phyloP scores from a whole-genome alignment of 1,140 invertebrate genomes.

The Ylistrum balloti region DNA sequence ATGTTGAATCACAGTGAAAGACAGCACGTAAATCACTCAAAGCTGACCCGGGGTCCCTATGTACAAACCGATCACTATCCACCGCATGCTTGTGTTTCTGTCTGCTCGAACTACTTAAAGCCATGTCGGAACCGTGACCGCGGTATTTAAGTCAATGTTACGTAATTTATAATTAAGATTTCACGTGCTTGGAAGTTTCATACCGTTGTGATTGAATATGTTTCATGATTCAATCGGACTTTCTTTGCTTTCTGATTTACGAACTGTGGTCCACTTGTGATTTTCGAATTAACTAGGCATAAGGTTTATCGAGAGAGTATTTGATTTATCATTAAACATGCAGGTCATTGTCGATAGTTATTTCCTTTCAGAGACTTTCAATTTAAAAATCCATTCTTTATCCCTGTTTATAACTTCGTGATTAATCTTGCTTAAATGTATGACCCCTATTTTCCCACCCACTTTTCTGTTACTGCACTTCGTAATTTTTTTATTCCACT shows the following conservation, averaged over 20 bases:
- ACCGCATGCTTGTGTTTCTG: neutral
- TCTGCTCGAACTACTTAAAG: neutral
- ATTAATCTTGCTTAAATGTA: neutral
- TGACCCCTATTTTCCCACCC: neutral
- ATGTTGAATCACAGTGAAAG: too few relatives aligned
- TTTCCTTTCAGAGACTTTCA: neutral
- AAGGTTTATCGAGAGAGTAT: neutral
- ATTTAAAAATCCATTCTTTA: neutral
- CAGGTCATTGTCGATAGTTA: neutral
- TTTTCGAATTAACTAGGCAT: neutral
- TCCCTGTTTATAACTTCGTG: neutral
- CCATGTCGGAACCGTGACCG: neutral
- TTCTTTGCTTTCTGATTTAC: neutral
- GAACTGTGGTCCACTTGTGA: neutral
- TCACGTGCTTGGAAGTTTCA: neutral
- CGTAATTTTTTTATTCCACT: neutral
- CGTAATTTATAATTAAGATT: conserved; percentile 17
- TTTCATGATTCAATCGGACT: neutral
- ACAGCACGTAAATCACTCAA: neutral
- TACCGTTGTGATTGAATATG: neutral
- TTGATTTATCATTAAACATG: neutral
- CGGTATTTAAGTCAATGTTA: neutral
- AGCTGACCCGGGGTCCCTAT: neutral
- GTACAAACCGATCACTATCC: neutral
- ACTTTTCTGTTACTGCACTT: neutral